Percentiles rank a stretch among this genome's conserved stretches.
Evolutionary conservation across 1,140 invertebrate genomes (phyloP).

Genomic region (Heterodera carotae): DNA sequence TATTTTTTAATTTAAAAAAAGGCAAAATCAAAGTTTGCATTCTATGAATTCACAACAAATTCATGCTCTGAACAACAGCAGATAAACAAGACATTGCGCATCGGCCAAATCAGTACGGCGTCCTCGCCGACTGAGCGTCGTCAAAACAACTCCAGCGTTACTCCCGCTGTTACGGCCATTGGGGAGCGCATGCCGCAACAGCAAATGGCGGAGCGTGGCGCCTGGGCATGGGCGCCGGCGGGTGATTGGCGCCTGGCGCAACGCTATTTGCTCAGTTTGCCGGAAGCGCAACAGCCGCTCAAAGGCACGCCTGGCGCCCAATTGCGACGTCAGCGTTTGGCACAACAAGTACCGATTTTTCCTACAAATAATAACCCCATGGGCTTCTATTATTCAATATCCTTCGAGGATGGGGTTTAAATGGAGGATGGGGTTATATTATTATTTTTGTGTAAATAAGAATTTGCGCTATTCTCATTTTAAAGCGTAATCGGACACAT

Average conservation of each 20-base stretch:
- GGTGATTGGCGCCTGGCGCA: constrained; percentile 64
- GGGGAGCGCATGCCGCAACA: too few relatives aligned
- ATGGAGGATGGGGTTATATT: too few relatives aligned
- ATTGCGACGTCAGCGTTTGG: constrained; percentile 75
- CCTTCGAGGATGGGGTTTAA: too few relatives aligned
- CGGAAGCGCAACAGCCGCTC: constrained; percentile 74
- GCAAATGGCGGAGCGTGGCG: constrained; percentile 4
- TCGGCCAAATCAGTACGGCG: neutral
- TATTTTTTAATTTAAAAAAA: neutral
- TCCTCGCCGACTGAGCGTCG: neutral
- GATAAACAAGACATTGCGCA: neutral
- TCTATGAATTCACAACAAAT: neutral
- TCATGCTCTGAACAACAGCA: too few relatives aligned
- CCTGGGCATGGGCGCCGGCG: constrained; percentile 38
- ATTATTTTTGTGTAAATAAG: too few relatives aligned
- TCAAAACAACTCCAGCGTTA: neutral
- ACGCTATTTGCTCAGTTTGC: constrained; percentile 78
- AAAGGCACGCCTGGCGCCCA: constrained; percentile 76
- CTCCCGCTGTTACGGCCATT: neutral
- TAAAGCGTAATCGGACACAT: too few relatives aligned
- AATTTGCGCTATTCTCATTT: too few relatives aligned
- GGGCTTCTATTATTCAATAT: too few relatives aligned
- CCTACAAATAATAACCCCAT: too few relatives aligned
- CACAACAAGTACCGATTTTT: constrained; percentile 80
- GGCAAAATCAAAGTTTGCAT: neutral